Evolutionary conservation across 2,888 invertebrate genomes (phyloP), one percentile per base, ranked within the genome.

Genomic region (Pimpla rufipes): DNA sequence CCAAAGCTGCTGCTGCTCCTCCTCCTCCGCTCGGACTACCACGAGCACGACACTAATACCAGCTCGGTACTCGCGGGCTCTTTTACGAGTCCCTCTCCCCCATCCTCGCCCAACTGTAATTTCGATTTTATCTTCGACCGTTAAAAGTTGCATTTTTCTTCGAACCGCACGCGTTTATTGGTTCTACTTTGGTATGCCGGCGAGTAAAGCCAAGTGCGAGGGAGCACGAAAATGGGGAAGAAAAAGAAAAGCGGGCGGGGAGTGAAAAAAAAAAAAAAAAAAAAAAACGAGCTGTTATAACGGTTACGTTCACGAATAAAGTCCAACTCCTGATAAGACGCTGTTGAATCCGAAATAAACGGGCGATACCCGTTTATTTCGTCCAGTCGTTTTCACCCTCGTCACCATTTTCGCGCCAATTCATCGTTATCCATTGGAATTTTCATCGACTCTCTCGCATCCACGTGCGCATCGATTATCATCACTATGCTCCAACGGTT

Each of bases 201-300:
- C 21, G 52, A 35, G 42, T 50, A 73, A 67, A 45, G n/a, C n/a
- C n/a, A 55, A 40, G 42, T 57, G 52, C 35, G 50, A 23, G 23
- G 29, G 7, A 52, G 55, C 37, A 64, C n/a, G 21, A 16, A 59
- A 57, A 45, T 75, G 64, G 16, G 47, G 70, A 21, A 70, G 37
- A 76, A 79, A 76, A 81, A 81, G 81, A 84, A 84, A 84, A 68
- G 79, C 66, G 64, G 59, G 62, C 73, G 84, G 79, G 79, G 81
- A 84, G 73, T 59, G 81, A 68, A 84, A 29, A 3, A 29, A 29
- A n/a, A n/a, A n/a, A n/a, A n/a, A n/a, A n/a, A n/a, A n/a, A n/a
- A n/a, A n/a, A n/a, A n/a, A n/a, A n/a, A n/a, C n/a, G n/a, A n/a
- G n/a, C n/a, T n/a, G n/a, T n/a, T n/a, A n/a, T n/a, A n/a, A n/a